Base-by-base conservation (phyloP, 2,113 vertebrate species). In the Ammodytes dubius region DNA sequence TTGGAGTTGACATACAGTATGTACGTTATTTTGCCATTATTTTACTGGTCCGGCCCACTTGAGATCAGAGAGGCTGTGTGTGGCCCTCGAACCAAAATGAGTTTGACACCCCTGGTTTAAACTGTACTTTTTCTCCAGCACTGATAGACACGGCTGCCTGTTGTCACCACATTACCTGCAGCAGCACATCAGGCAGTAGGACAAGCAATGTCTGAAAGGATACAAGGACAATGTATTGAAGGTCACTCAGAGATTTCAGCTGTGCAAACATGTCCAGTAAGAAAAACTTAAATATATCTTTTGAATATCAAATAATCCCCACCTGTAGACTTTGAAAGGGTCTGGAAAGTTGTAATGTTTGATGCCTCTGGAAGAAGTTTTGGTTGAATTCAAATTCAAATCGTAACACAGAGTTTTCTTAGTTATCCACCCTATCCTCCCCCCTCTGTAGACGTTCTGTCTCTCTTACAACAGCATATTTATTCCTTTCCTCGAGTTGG, bases 331-430 rank as follows among this genome's bases (percentile, higher is more conserved):
- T 56, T 67, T 74, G 1, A 73, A 27, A 39, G 42, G 14, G 1
- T 15, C 6, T 27, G 10, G 47, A 40, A 12, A 39, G 39, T 37
- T n/a, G 14, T 27, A 81, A 27, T 27, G 27, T 11, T 45, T 8
- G 49, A 50, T 53, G 19, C 11, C 27, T 15, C 14, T 19, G 61
- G 5, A 56, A 68, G 15, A 53, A 60, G 14, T n/a, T 50, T 73
- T n/a, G 59, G 45, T 66, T 52, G 6, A 43, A 57, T 56, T 68
- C 35, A 50, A 67, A 50, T 35, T 68, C 35, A 50, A 67, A 50
- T 35, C 12, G 12, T n/a, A n/a, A 35, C 45, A 17, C 7, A 49
- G 13, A 54, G 27, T 43, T 27, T 1, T 27, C 27, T 27, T 27
- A 27, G 27, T 27, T 27, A 27, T 27, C 27, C 27, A 27, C 27